phyloP scores from a whole-genome alignment of 2,888 invertebrate genomes.

The Peribatodes rhomboidaria region DNA sequence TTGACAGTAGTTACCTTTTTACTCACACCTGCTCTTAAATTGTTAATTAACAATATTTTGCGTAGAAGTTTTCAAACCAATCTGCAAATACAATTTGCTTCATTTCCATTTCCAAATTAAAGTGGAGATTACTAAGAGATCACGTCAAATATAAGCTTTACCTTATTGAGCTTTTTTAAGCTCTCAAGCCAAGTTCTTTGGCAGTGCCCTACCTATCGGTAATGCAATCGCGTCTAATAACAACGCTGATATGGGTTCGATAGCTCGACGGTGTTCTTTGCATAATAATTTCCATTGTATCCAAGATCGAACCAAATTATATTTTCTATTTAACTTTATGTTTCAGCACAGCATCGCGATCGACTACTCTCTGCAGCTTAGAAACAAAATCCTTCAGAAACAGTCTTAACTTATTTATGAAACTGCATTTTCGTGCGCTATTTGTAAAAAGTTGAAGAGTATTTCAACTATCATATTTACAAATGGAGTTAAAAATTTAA shows the following conservation, averaged over 20 bases:
- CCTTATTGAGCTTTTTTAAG: slow-evolving; percentile 17
- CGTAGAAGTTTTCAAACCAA: neutral
- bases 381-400: slow-evolving; percentile 22
- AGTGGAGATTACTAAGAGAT: slow-evolving; percentile 14
- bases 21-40: no score
- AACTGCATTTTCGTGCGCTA: slow-evolving; percentile 18
- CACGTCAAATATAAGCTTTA: slow-evolving; percentile 20
- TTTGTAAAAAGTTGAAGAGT: neutral
- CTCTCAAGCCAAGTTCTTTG: slow-evolving; percentile 32
- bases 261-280: slow-evolving; percentile 64
- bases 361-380: slow-evolving; percentile 16
- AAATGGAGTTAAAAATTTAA: slow-evolving; percentile 11
- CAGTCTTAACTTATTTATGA: slow-evolving; percentile 18
- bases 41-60: neutral
- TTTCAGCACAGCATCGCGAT: slow-evolving; percentile 10
- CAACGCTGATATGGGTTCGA: slow-evolving; percentile 71
- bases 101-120: slow-evolving; percentile 16
- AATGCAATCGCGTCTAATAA: slow-evolving; percentile 73
- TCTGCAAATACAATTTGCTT: neutral
- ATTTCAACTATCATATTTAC: neutral
- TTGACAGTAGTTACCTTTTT: no score
- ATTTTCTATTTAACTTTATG: slow-evolving; percentile 39
- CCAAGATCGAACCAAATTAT: slow-evolving; percentile 47
- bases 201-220: slow-evolving; percentile 56
- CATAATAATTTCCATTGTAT: slow-evolving; percentile 69